Evolutionary conservation across 2,888 invertebrate genomes (phyloP), one percentile per base, ranked within the genome.

Genomic region (Choreutis nemorana): DNA sequence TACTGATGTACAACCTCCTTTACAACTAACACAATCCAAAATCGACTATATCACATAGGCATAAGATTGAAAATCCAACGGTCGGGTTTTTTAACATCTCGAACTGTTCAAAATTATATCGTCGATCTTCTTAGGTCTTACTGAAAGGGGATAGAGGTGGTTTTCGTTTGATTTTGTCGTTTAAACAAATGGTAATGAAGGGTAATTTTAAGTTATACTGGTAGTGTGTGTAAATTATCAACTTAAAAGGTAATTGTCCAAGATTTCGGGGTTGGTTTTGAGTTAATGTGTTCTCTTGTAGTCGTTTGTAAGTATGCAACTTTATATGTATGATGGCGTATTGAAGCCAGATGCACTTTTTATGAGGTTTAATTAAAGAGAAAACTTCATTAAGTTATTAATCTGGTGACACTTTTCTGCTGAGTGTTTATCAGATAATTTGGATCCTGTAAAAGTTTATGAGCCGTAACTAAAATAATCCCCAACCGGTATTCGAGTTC

Each of bases 201-300:
- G 55, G 56, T 60, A 61, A 65, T 67, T 60, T 49, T 36, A 41
- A 40, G 45, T 56, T 49, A 63, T 72, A 64, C 67, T 66, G 61
- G 55, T 57, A 61, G 60, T 61, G 58, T 62, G 60, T 57, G 64
- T 66, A 70, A 70, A 71, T 73, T 72, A 66, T 62, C 58, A 42
- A 52, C 55, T 62, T 66, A 61, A 64, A 54, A 50, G 60, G 66
- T 72, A 73, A 75, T 72, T 67, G 60, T 51, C 40, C 46, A 52
- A 60, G 59, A 67, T 65, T 62, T 65, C 47, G 54, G 62, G 51
- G 50, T 50, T 46, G 45, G 44, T 47, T 38, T 26, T 14, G 32
- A 16, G 23, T 23, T 31, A 33, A 36, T 30, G 33, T 33, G 36
- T 36, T 29, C 27, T 15, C 3, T 10, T 13, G 13, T 9, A 13